Conservation (phyloP, 2,888 invertebrate species). For the Dysmachus trigonus region DNA sequence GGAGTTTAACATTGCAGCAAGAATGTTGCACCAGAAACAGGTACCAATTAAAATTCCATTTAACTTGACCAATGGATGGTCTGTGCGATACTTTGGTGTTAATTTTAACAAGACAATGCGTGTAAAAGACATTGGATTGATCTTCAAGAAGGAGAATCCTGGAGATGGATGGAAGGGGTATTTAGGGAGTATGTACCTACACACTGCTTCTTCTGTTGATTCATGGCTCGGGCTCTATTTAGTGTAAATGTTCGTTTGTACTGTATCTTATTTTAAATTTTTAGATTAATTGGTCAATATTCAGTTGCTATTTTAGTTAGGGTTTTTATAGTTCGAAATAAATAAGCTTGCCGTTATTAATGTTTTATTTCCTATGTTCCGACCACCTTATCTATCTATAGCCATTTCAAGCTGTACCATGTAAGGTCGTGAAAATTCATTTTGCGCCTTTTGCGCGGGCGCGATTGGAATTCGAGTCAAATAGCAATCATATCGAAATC, state of each 20-base stretch:
- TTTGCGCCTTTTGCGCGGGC: background rate
- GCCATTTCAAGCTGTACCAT: background rate
- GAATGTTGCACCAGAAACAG: slow-evolving; percentile 44
- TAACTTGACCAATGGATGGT: slow-evolving; percentile 54
- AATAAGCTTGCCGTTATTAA: background rate
- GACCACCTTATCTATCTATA: background rate
- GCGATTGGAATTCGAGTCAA: background rate
- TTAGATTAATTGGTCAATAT: background rate
- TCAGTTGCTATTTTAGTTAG: background rate
- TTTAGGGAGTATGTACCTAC: slow-evolving; percentile 16
- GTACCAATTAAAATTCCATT: slow-evolving; percentile 51
- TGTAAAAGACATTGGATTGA: slow-evolving; percentile 58
- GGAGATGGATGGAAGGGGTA: background rate
- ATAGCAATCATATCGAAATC: background rate
- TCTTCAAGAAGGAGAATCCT: slow-evolving; percentile 50
- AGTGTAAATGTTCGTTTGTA: background rate
- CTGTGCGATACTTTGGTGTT: slow-evolving; percentile 58
- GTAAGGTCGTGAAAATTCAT: background rate
- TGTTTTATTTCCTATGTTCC: background rate
- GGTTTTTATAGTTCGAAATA: background rate
- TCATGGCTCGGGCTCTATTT: slow-evolving; percentile 15
- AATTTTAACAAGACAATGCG: slow-evolving; percentile 55
- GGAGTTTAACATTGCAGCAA: slow-evolving; percentile 50
- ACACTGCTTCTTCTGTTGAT: background rate
- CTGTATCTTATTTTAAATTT: background rate